Evolutionary conservation across 2,888 invertebrate species (phyloP).

Genomic region (Andrena flavipes): DNA sequence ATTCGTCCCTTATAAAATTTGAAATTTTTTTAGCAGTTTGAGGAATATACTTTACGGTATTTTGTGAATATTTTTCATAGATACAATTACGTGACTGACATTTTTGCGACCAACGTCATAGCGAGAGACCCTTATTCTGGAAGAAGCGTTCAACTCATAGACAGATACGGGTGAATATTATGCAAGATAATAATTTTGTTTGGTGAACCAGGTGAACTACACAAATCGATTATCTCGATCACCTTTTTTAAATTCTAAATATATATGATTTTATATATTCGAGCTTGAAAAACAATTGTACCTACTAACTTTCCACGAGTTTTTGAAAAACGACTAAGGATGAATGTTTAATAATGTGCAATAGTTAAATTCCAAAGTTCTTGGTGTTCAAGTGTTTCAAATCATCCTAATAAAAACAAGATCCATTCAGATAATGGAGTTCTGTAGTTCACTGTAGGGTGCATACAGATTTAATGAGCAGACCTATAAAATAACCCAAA

Average conservation of each 20-base stretch:
- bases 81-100: slow-evolving; percentile 94
- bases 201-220: neutral
- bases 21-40: too few species aligned
- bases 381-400: neutral
- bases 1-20: too few species aligned
- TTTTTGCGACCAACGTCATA: slow-evolving; percentile 96
- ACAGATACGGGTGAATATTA: slow-evolving; percentile 91
- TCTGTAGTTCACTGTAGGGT: slow-evolving; percentile 2
- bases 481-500: neutral
- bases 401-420: neutral
- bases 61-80: slow-evolving; percentile 61
- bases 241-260: too few species aligned
- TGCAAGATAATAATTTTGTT: neutral
- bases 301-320: too few species aligned
- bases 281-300: too few species aligned
- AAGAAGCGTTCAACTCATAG: slow-evolving; percentile 94
- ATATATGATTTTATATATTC: too few species aligned
- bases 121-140: slow-evolving; percentile 97
- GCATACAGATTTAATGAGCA: neutral
- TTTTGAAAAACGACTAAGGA: too few species aligned
- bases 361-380: neutral
- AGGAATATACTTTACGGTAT: neutral
- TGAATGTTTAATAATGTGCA: neutral
- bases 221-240: neutral
- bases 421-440: slow-evolving; percentile 18